A percentile compares a stretch with the other conserved stretches of the same genome.
Evolutionary conservation across 2,113 vertebrate genomes (phyloP).

Genomic region (Baryphthengus martii): DNA sequence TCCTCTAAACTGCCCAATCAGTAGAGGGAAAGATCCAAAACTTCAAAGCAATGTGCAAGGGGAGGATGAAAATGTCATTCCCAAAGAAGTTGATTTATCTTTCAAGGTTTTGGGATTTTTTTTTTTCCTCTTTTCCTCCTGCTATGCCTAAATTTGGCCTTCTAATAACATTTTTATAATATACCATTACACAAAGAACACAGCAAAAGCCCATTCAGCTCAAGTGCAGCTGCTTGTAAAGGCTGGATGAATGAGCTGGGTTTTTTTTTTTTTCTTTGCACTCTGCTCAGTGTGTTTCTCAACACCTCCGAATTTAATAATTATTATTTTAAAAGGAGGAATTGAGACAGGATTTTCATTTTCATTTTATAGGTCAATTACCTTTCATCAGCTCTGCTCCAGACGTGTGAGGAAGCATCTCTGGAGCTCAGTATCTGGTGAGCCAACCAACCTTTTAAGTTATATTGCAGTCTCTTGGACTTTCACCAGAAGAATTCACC

Average conservation of each 20-base stretch:
- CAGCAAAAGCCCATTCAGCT: slow-evolving; percentile 54
- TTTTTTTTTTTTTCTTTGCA: slow-evolving; percentile 33
- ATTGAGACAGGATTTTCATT: slow-evolving; percentile 23
- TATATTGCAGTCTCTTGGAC: neutral
- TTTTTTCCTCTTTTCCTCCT: slow-evolving; percentile 32
- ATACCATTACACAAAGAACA: slow-evolving; percentile 59
- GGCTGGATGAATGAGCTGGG: slow-evolving; percentile 63
- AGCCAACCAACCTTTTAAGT: neutral
- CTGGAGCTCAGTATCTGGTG: neutral
- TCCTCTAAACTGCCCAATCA: slow-evolving; percentile 9
- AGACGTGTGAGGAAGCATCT: neutral
- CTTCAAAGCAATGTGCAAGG: neutral
- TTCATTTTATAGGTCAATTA: slow-evolving; percentile 1
- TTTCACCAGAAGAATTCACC: neutral
- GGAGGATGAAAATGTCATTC: slow-evolving; percentile 24
- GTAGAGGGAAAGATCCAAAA: slow-evolving; percentile 1
- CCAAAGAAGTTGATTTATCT: slow-evolving; percentile 62
- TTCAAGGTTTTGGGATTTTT: slow-evolving; percentile 42
- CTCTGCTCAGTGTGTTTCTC: slow-evolving; percentile 57
- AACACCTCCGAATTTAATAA: slow-evolving; percentile 63
- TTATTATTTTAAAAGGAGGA: slow-evolving; percentile 6
- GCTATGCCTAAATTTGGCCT: slow-evolving; percentile 66
- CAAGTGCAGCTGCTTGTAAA: slow-evolving; percentile 65
- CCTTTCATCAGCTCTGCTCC: neutral
- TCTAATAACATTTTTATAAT: slow-evolving; percentile 70